Conservation (phyloP, 2,797 vertebrate genomes). For the Alcedo quadribrachys region DNA sequence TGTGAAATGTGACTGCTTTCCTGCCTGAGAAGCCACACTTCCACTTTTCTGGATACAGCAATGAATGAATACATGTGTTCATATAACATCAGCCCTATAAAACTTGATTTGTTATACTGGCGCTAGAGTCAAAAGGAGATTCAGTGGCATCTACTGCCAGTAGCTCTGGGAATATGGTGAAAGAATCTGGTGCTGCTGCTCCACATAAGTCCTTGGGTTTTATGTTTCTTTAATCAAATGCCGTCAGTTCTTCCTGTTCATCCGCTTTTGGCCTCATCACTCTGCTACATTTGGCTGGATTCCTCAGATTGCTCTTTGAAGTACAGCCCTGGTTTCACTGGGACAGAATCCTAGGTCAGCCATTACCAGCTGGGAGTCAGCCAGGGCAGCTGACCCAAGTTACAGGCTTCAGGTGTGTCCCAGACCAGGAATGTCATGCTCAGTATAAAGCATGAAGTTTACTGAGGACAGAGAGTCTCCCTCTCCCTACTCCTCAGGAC, state of each 20-base stretch:
- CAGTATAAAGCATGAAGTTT: neutral
- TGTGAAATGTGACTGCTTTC: too few species aligned
- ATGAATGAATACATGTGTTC: neutral
- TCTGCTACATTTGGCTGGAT: neutral
- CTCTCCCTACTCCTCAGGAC: neutral
- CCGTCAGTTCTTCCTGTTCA: neutral
- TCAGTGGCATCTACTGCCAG: neutral
- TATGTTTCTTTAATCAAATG: neutral
- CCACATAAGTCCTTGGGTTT: neutral
- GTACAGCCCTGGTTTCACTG: neutral
- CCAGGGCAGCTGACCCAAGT: neutral
- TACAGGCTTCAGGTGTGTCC: neutral
- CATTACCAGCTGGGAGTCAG: neutral
- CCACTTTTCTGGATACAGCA: neutral
- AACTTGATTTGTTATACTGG: neutral
- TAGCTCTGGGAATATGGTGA: neutral
- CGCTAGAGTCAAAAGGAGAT: neutral
- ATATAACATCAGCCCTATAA: neutral
- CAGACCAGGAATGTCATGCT: neutral
- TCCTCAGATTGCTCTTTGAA: neutral
- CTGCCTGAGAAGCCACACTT: neutral
- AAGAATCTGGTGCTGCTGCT: neutral
- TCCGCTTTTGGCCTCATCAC: neutral
- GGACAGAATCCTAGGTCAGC: neutral
- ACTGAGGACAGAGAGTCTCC: neutral